Percentiles rank a stretch among this genome's conserved stretches.
Evolutionary conservation across 2,888 invertebrate genomes (phyloP).

Genomic region (Autographa pulchrina): DNA sequence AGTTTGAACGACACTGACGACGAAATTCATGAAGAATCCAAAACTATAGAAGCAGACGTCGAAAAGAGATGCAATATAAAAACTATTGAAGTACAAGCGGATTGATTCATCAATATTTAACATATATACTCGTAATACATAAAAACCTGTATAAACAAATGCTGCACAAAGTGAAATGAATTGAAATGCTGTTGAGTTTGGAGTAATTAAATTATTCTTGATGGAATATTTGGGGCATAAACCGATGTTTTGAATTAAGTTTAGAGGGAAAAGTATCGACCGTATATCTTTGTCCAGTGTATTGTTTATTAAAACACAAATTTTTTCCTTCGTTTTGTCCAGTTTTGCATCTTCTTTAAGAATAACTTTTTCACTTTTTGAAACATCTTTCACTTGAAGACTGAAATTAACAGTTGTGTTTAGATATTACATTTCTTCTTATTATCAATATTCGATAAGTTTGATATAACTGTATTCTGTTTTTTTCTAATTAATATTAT

Average conservation of each 20-base stretch:
- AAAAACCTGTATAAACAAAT: background rate
- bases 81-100: background rate
- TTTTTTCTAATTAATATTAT: too few species aligned
- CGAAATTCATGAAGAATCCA: background rate
- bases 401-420: too few species aligned
- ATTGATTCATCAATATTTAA: background rate
- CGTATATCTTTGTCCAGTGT: conserved; percentile 15
- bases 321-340: background rate
- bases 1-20: background rate
- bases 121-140: background rate
- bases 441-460: too few species aligned
- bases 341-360: background rate
- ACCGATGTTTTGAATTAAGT: conserved; percentile 10
- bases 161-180: background rate
- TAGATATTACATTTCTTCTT: too few species aligned
- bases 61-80: background rate
- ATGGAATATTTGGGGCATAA: conserved; percentile 22
- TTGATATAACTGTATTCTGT: too few species aligned
- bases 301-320: background rate
- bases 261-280: conserved; percentile 19
- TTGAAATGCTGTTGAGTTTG: background rate
- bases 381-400: background rate
- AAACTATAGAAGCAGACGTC: background rate
- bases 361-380: background rate
- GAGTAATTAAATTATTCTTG: conserved; percentile 14